Percentiles rank a stretch among this genome's conserved stretches.
Evolutionary conservation across 2,888 invertebrate species (phyloP).

Genomic region (Uropetala carovei): DNA sequence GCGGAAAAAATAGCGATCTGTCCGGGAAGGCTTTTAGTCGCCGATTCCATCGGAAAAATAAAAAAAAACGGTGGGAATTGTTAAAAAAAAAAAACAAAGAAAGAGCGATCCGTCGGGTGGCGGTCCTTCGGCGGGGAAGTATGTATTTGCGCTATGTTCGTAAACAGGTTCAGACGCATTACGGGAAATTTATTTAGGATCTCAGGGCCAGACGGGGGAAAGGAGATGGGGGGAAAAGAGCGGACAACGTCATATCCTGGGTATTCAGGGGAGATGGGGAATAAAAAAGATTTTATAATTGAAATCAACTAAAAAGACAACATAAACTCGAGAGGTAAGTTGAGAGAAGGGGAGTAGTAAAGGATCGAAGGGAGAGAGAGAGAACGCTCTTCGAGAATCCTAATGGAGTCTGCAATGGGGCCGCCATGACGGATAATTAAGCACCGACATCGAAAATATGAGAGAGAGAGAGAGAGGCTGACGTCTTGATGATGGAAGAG

Average conservation of each 20-base stretch:
- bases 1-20: background rate
- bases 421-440: conserved; percentile 10
- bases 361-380: background rate
- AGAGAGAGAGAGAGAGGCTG: background rate
- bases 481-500: background rate
- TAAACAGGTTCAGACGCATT: background rate
- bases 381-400: background rate
- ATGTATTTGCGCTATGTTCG: background rate
- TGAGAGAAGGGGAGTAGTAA: no score
- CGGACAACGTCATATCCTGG: no score
- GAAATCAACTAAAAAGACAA: no score
- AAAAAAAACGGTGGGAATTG: background rate
- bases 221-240: no score
- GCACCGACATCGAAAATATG: background rate
- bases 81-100: background rate
- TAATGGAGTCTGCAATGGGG: conserved; percentile 16
- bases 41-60: background rate
- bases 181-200: background rate
- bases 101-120: background rate
- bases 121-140: background rate
- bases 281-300: no score
- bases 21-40: conserved; percentile 15
- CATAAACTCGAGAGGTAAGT: no score
- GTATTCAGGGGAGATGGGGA: no score
- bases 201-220: background rate